Evolutionary conservation across 2,113 vertebrate species (phyloP).

Genomic region (Eupsittula cactorum): DNA sequence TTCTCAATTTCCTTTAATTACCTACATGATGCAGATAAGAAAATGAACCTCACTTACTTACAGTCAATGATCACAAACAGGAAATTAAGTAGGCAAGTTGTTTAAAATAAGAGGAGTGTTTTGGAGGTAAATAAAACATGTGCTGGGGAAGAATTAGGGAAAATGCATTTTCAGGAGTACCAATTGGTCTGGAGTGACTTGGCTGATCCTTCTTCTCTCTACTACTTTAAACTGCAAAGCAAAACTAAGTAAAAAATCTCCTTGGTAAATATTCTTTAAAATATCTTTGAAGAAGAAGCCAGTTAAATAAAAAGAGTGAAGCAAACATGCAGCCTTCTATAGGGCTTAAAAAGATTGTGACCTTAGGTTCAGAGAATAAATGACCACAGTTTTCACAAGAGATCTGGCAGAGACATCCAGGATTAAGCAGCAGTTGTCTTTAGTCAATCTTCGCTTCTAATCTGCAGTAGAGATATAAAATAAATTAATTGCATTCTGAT

Average conservation of each 20-base stretch:
- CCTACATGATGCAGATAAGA: constrained; percentile 87
- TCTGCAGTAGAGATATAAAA: constrained; percentile 24
- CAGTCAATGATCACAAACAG: constrained; percentile 82
- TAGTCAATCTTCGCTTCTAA: constrained; percentile 55
- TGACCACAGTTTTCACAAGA: constrained; percentile 71
- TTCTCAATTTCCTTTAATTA: constrained; percentile 94
- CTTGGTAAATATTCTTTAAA: constrained; percentile 74
- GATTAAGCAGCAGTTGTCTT: constrained; percentile 74
- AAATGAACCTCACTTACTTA: constrained; percentile 84
- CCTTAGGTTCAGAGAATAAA: constrained; percentile 75
- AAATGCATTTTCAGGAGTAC: constrained; percentile 40
- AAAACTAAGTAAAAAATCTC: constrained; percentile 69
- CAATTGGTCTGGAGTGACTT: constrained; percentile 39
- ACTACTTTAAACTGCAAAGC: constrained; percentile 64
- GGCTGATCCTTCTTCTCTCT: constrained; percentile 54
- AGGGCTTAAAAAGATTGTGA: constrained; percentile 75
- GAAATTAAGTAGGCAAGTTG: constrained; percentile 84
- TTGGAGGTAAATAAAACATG: constrained; percentile 76
- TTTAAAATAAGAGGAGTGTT: constrained; percentile 78
- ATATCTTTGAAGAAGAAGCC: constrained; percentile 65
- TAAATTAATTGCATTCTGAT: constrained; percentile 23
- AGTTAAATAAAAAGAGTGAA: constrained; percentile 70
- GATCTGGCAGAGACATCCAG: constrained; percentile 59
- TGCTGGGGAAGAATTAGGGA: constrained; percentile 36
- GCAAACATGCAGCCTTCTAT: constrained; percentile 73